Evolutionary conservation across 2,113 vertebrate species (phyloP), one percentile per base, ranked within the genome.

Genomic region (Oophaga pumilio): DNA sequence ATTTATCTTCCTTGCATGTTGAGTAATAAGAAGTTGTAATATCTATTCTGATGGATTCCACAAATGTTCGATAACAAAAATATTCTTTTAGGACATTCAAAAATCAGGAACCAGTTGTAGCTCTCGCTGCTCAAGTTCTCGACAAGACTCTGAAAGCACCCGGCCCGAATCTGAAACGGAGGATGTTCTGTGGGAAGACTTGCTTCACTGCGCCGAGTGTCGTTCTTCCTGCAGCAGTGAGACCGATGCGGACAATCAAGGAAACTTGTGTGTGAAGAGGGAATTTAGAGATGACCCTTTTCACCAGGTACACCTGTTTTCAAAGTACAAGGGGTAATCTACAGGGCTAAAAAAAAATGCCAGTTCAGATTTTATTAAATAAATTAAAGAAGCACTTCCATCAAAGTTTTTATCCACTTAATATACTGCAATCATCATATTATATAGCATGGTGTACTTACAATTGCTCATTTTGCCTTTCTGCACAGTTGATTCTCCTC

Each of bases 231-330:
- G 97, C 90, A 96, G 92, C 88, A 99, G 97, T 50, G 97, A 99
- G 94, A 98, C 97, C 49, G 98, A 99, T 74, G 96, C 95, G 43
- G 98, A 99, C 87, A 94, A 96, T 89, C 95, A 95, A 0, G 92
- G 95, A 89, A 97, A 96, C 88, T 93, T 96, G 0, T 93, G 94
- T 52, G 91, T 95, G 90, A 99, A 98, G 91, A 98, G 97, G 84
- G 98, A 99, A 90, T 98, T 96, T 92, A 95, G 97, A 92, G 98
- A 99, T 52, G 98, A 99, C 91, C 98, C 98, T 20, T 99, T 99
- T 89, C 97, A 98, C 89, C 98, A 98, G 97, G 98, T 99, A 89
- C 86, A 28, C 82, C 53, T 28, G 20, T 53, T 79, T 68, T 26
- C 13, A 15, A 18, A 43, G 1, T 43, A 2, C 33, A 43, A 43